These are phyloP conservation scores for Uloborus diversus DNA, from an alignment of 1,140 invertebrate species.

Conservation along the genomic window DNA sequence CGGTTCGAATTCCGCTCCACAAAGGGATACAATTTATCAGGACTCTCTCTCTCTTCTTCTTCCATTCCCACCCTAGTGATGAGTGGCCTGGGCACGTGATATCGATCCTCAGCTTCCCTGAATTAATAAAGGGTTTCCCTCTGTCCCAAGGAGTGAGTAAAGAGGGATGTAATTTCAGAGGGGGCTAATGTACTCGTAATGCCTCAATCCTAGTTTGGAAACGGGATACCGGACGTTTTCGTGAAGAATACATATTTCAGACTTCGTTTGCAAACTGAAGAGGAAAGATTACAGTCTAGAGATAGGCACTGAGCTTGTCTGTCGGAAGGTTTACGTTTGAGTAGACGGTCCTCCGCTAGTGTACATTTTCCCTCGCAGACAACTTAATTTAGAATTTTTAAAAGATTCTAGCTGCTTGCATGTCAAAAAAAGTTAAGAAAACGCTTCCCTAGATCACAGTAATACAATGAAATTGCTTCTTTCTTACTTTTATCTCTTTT, in stretches of 20 bases:
- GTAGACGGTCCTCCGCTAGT: too few relatives aligned
- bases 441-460: too few relatives aligned
- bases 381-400: too few relatives aligned
- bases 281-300: background rate
- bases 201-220: background rate
- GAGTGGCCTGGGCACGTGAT: constrained; percentile 41
- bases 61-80: background rate
- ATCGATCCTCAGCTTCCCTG: constrained; percentile 11
- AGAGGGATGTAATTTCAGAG: constrained; percentile 46
- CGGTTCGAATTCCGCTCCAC: constrained; percentile 27
- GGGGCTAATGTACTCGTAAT: constrained; percentile 27
- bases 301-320: background rate
- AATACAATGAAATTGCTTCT: too few relatives aligned
- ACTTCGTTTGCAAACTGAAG: constrained; percentile 7
- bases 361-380: too few relatives aligned
- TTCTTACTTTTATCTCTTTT: too few relatives aligned
- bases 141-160: background rate
- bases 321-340: background rate
- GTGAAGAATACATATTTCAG: too few relatives aligned
- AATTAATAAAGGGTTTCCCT: constrained; percentile 47
- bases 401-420: too few relatives aligned
- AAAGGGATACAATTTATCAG: constrained; percentile 29
- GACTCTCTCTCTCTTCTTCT: background rate
- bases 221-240: constrained; percentile 1
- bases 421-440: too few relatives aligned